Evolutionary conservation across 1,140 invertebrate genomes (phyloP).

Genomic region (Heliconius congener): DNA sequence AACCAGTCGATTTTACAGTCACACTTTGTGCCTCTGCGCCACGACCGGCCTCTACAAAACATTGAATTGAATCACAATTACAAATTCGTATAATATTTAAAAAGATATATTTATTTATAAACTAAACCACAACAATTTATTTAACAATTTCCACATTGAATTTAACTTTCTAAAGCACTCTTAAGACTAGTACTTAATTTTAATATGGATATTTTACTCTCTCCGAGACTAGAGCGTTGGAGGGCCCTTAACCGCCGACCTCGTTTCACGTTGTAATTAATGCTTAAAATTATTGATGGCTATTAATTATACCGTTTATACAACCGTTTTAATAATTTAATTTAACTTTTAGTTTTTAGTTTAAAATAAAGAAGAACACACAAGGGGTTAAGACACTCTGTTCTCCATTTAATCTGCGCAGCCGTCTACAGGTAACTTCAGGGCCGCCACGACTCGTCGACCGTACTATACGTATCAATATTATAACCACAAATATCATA

Average conservation of each 20-base stretch:
- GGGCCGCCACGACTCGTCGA: too few species aligned
- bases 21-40: too few species aligned
- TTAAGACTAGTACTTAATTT: slow-evolving; percentile 5
- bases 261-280: not conserved
- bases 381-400: too few species aligned
- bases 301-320: slow-evolving; percentile 4
- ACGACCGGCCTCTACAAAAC: too few species aligned
- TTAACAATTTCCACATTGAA: not conserved
- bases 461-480: too few species aligned
- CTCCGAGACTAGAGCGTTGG: not conserved
- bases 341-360: too few species aligned
- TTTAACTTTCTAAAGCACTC: not conserved
- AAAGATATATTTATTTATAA: not conserved
- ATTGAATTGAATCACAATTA: too few species aligned
- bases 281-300: not conserved
- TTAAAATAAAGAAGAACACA: too few species aligned
- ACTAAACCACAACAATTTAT: not conserved
- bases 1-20: too few species aligned
- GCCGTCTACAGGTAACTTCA: too few species aligned
- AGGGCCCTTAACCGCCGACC: not conserved
- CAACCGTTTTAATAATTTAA: not conserved
- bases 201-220: slow-evolving; percentile 8
- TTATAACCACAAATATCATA: not conserved
- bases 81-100: not conserved
- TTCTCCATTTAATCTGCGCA: too few species aligned